Conservation (phyloP, 1,140 invertebrate genomes). For the Bombus ignitus region DNA sequence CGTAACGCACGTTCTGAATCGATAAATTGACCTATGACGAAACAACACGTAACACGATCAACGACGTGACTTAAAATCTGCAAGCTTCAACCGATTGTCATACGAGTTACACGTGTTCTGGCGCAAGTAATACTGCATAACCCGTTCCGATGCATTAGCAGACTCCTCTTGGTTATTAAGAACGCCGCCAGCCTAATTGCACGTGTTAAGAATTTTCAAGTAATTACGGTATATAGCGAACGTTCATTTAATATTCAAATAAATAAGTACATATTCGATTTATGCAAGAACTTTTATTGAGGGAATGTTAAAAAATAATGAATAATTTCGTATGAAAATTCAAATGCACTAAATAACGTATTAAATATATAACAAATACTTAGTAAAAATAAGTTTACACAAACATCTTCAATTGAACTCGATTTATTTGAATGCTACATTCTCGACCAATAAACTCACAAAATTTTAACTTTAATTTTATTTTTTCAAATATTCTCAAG, state of each 20-base stretch:
- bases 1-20: constrained; percentile 23
- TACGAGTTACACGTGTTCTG: constrained; percentile 21
- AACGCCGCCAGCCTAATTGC: background rate
- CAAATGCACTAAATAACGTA: background rate
- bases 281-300: background rate
- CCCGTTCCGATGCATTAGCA: constrained; percentile 6
- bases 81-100: constrained; percentile 25
- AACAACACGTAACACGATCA: constrained; percentile 25
- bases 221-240: background rate
- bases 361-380: background rate
- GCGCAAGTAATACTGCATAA: constrained; percentile 15
- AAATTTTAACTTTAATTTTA: too few species aligned
- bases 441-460: background rate
- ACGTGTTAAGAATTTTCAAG: background rate
- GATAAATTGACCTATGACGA: constrained; percentile 36
- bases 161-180: constrained; percentile 7
- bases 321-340: background rate
- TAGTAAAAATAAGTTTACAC: background rate
- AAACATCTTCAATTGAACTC: background rate
- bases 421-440: background rate
- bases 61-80: constrained; percentile 33
- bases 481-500: too few species aligned
- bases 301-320: background rate
- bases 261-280: background rate
- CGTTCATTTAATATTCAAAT: background rate